phyloP scores from a whole-genome alignment of 2,888 invertebrate species.

The Cetonia aurata region DNA sequence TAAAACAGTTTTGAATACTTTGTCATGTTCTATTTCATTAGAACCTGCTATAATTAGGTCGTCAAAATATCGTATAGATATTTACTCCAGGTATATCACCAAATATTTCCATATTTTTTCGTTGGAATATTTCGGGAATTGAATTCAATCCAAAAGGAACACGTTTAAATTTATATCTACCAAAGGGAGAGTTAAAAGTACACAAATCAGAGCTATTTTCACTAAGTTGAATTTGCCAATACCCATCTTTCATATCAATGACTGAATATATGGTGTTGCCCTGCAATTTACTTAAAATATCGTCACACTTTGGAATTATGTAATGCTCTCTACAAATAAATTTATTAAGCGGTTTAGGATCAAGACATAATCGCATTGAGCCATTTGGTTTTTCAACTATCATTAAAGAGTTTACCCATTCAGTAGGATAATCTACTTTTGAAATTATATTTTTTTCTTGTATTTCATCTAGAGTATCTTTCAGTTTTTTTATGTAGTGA shows the following conservation, averaged over 20 bases:
- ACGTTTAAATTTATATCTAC: no score
- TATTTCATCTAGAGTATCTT: constrained; percentile 12
- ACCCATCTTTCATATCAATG: no score
- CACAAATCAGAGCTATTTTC: constrained; percentile 5
- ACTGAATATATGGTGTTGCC: constrained; percentile 4
- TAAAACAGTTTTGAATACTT: no score
- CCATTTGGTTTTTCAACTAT: no score
- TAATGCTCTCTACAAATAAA: constrained; percentile 39
- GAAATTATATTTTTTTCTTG: constrained; percentile 21
- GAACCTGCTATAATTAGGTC: not conserved
- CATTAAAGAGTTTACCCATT: no score
- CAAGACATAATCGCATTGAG: no score
- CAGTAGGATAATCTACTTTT: no score
- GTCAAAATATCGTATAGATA: constrained; percentile 1
- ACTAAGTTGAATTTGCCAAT: not conserved
- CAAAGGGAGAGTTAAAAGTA: not conserved
- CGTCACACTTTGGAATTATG: not conserved
- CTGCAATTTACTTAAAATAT: no score
- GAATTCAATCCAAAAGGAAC: no score
- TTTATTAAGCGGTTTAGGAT: constrained; percentile 49
- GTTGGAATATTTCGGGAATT: no score
- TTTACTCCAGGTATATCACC: constrained; percentile 1
- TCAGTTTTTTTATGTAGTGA: no score
- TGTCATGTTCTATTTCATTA: no score
- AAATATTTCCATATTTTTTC: constrained; percentile 10